Evolutionary conservation across 2,888 invertebrate genomes (phyloP).

Genomic region (Lasioglossum marginatum): DNA sequence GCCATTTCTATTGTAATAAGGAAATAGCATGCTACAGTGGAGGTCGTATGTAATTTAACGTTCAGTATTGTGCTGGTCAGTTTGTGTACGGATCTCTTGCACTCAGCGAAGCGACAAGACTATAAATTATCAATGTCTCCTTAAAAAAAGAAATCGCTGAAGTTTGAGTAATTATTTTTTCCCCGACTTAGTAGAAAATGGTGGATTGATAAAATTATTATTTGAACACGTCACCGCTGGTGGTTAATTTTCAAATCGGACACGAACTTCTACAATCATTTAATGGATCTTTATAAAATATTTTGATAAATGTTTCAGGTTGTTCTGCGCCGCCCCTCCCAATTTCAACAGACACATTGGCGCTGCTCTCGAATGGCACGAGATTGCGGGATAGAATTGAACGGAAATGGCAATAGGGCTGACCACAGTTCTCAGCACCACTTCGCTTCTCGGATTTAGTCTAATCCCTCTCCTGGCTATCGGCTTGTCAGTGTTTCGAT

Average conservation of each 20-base stretch:
- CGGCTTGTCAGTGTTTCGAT: slow-evolving; percentile 92
- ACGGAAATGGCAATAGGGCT: slow-evolving; percentile 85
- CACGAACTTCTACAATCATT: neutral
- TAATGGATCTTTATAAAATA: neutral
- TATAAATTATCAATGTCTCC: neutral
- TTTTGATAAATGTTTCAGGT: slow-evolving; percentile 32
- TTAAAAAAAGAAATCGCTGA: too few relatives aligned
- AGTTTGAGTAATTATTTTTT: too few relatives aligned
- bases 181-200: too few relatives aligned
- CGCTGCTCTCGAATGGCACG: slow-evolving; percentile 54
- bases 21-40: neutral
- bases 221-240: neutral
- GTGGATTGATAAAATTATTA: neutral
- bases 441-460: slow-evolving; percentile 88
- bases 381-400: slow-evolving; percentile 59
- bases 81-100: neutral
- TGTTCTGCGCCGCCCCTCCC: neutral
- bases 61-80: neutral
- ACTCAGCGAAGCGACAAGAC: neutral
- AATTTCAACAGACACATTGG: neutral
- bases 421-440: slow-evolving; percentile 84
- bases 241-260: too few relatives aligned
- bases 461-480: slow-evolving; percentile 93
- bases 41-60: neutral
- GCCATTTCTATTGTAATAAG: neutral